phyloP scores from a whole-genome alignment of 2,797 vertebrate genomes.

The Pseudocheirus occidentalis region DNA sequence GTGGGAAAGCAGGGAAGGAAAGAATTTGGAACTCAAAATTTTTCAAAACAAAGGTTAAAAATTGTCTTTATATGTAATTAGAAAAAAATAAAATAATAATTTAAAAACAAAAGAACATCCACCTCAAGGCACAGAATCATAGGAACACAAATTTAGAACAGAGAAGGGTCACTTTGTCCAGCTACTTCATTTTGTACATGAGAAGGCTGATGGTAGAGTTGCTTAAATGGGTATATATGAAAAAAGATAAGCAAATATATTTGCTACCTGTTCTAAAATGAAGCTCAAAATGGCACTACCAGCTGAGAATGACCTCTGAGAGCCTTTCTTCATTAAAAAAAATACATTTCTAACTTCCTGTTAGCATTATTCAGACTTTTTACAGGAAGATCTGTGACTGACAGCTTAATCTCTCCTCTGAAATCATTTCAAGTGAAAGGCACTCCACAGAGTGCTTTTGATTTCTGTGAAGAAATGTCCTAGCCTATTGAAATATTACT shows the following conservation, averaged over 20 bases:
- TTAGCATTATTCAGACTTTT: constrained; percentile 14
- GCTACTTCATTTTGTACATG: neutral
- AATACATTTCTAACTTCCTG: constrained; percentile 17
- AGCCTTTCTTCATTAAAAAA: constrained; percentile 1
- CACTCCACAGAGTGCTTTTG: neutral
- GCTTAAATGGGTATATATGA: neutral
- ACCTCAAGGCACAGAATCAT: neutral
- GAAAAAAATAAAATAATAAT: neutral
- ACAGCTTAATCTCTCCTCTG: neutral
- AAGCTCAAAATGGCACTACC: neutral
- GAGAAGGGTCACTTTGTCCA: neutral
- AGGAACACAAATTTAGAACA: neutral
- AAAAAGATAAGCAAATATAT: neutral
- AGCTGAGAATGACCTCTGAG: neutral
- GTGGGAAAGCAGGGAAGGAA: neutral
- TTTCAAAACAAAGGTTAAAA: neutral
- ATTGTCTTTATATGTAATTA: neutral
- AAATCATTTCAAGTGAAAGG: neutral
- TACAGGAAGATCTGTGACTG: neutral
- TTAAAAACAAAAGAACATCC: neutral
- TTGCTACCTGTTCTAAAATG: neutral
- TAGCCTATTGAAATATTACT: neutral
- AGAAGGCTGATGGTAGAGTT: neutral
- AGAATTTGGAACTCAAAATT: neutral
- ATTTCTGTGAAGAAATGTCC: neutral